Evolutionary conservation across 2,888 invertebrate genomes (phyloP).

Genomic region (Drosophila neonasuta): DNA sequence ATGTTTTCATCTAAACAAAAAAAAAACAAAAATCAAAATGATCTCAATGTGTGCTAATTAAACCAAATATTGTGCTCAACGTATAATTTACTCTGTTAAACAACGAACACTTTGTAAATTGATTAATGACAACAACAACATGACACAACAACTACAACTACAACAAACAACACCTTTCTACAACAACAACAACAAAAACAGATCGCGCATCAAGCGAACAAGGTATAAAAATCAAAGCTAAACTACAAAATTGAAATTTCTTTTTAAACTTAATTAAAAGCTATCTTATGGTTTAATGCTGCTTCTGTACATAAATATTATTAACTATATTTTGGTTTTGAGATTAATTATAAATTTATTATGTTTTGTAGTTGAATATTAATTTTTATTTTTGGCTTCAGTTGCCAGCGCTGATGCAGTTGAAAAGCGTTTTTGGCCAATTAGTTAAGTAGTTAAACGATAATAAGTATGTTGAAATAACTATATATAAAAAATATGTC

Average conservation of each 20-base stretch:
- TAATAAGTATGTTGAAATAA: conserved; percentile 19
- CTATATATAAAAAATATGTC: conserved; percentile 24
- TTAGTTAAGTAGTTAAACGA: conserved; percentile 50
- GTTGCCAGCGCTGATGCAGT: conserved; percentile 52
- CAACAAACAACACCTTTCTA: conserved; percentile 52
- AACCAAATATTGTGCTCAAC: conserved; percentile 63
- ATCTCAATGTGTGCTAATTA: conserved; percentile 80
- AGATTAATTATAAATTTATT: conserved; percentile 15
- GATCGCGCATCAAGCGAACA: conserved; percentile 82
- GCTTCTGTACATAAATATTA: conserved; percentile 53
- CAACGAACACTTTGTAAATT: conserved; percentile 60
- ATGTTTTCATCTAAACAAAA: conserved; percentile 49
- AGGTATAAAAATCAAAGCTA: conserved; percentile 78
- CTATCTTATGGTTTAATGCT: conserved; percentile 44
- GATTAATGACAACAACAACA: conserved; percentile 52
- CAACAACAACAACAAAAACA: conserved; percentile 60
- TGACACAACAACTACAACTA: conserved; percentile 48
- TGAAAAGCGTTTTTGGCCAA: conserved; percentile 51
- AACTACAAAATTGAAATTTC: conserved; percentile 64
- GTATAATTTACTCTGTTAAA: conserved; percentile 59
- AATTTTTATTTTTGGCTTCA: conserved; percentile 30
- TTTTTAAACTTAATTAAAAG: conserved; percentile 48
- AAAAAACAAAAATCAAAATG: conserved; percentile 37
- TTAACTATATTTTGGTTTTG: conserved; percentile 28
- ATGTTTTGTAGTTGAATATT: conserved; percentile 44